Base-by-base conservation (phyloP, 2,113 vertebrate species). In the Cyprinodon brontotheroides region DNA sequence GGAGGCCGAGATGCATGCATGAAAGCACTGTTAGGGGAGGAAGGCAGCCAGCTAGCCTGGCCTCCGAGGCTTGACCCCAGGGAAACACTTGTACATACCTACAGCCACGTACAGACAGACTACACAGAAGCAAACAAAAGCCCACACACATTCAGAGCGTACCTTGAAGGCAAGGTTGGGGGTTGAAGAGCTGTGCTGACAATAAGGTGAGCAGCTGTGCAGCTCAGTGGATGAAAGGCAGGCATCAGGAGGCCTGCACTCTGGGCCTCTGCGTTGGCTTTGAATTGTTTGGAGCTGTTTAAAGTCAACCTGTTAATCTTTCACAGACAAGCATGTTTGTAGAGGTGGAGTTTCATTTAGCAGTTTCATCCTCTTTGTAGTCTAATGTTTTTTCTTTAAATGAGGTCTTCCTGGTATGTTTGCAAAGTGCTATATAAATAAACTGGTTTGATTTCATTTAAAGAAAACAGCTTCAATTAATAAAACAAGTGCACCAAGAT, bases 161-260 rank as follows among this genome's bases (percentile, higher is more conserved):
- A 90, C 84, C 91, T 93, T 67, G 68, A 77, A 90, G 90, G 91
- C 88, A 80, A 88, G 87, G 87, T 83, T 89, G 91, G 89, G 88
- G 90, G 89, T 89, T 86, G 82, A 86, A 89, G 86, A 91, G 66
- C 84, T 85, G 87, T 91, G 90, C 86, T 87, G 91, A 91, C 89
- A 80, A 75, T 92, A 89, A 93, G 93, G 93, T 93, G 92, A 94
- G 92, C 93, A 93, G 92, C 93, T 94, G 92, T 92, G 87, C 89
- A 71, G 79, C 57, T 77, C 81, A 15, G 78, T 53, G 89, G 91
- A 93, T 93, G 85, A 93, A 93, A 94, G 89, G 79, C 69, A 77
- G 87, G 84, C 89, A 86, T 89, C 86, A 79, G 89, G 85, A 92
- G 87, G 87, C 82, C 78, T 77, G 77, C 65, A 57, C 87, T 82